These are phyloP conservation scores for Epinephelus lanceolatus DNA, from an alignment of 2,113 vertebrate species.

Conservation along the genomic window DNA sequence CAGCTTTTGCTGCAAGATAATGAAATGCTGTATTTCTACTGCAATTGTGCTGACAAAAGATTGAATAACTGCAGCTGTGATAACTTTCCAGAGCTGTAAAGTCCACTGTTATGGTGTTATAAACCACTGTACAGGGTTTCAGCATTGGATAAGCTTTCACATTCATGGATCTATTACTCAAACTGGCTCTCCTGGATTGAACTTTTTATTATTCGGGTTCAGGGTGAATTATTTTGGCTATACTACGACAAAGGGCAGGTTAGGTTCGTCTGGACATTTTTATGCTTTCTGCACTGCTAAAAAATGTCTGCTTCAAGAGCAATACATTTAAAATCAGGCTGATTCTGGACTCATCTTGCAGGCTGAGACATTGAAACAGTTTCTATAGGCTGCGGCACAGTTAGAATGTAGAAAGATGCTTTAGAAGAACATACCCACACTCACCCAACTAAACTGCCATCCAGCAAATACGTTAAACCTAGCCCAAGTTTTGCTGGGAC, in stretches of 20 bases:
- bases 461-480: neutral
- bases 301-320: neutral
- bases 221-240: neutral
- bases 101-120: neutral
- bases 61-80: neutral
- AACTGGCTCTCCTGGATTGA: too few relatives aligned
- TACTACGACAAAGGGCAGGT: neutral
- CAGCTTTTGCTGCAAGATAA: neutral
- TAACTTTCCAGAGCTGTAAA: neutral
- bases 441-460: constrained; percentile 33
- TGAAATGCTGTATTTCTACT: neutral
- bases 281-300: neutral
- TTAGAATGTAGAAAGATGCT: constrained; percentile 57
- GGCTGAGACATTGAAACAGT: neutral
- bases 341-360: neutral
- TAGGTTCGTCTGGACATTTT: neutral
- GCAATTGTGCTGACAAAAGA: neutral
- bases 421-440: constrained; percentile 22
- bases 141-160: neutral
- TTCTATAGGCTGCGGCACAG: constrained; percentile 27
- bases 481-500: neutral
- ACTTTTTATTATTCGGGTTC: too few relatives aligned
- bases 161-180: too few relatives aligned
- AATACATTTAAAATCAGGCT: neutral
- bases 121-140: neutral